Percentiles rank a stretch among this genome's conserved stretches.
Conservation (phyloP, 37 sponge, comb jelly and placozoan species). For the Cliona cf. orientalis region DNA sequence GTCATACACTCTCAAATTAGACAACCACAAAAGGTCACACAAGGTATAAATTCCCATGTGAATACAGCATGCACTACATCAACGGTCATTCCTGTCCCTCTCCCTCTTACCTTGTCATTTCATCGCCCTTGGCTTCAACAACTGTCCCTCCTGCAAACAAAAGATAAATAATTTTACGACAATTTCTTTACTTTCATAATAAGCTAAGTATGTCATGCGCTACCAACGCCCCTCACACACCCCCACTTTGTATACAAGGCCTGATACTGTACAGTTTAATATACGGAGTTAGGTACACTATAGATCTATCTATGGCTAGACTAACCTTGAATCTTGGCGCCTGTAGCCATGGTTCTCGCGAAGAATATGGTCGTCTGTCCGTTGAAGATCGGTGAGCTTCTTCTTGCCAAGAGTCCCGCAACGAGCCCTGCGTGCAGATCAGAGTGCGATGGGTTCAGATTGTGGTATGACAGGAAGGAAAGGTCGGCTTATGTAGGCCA, state of each 20-base stretch:
- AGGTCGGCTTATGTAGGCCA: neutral
- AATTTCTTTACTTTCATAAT: too few relatives aligned
- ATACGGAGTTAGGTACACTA: too few relatives aligned
- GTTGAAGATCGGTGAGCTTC: neutral
- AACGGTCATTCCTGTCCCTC: too few relatives aligned
- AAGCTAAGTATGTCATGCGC: neutral
- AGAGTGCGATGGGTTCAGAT: too few relatives aligned
- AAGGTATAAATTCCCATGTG: too few relatives aligned
- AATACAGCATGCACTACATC: too few relatives aligned
- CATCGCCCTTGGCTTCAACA: conserved; percentile 97
- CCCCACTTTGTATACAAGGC: neutral
- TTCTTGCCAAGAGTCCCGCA: neutral
- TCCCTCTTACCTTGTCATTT: conserved; percentile 91
- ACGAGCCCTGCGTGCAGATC: neutral
- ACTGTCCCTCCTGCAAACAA: conserved; percentile 86
- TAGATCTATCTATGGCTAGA: neutral
- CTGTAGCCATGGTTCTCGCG: conserved; percentile 47
- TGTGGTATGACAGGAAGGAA: neutral
- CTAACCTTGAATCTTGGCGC: conserved; percentile 56
- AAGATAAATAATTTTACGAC: too few relatives aligned
- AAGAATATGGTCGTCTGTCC: neutral
- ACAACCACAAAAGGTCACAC: too few relatives aligned
- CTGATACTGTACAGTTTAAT: neutral
- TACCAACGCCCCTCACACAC: neutral
- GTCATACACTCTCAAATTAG: too few relatives aligned